A percentile compares a stretch with the other conserved stretches of the same genome.
Evolutionary conservation across 2,113 vertebrate species (phyloP).

Genomic region (Carassius carassius): DNA sequence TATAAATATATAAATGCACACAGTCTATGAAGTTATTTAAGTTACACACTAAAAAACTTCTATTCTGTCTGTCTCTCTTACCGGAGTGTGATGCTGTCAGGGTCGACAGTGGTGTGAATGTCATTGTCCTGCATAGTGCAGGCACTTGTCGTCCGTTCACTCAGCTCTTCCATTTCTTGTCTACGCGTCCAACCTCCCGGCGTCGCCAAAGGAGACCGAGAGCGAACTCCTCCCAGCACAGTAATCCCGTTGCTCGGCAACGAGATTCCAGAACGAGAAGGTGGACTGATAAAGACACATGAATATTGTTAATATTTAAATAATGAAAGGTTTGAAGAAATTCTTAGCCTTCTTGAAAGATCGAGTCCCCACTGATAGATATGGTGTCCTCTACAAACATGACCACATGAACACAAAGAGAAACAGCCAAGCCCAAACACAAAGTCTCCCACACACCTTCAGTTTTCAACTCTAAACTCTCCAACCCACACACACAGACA

Average conservation of each 20-base stretch:
- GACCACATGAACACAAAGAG: slow-evolving; percentile 16
- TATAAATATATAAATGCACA: not conserved
- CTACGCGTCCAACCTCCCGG: slow-evolving; percentile 57
- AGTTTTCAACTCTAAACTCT: not conserved
- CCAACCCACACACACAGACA: slow-evolving; percentile 28
- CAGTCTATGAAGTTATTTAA: not conserved
- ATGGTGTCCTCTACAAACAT: not conserved
- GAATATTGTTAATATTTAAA: slow-evolving; percentile 13
- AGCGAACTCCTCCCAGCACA: slow-evolving; percentile 52
- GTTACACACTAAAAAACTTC: not conserved
- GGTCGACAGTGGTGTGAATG: slow-evolving; percentile 41
- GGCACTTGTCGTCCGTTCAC: slow-evolving; percentile 61
- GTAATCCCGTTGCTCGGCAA: slow-evolving; percentile 73
- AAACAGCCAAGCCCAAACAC: slow-evolving; percentile 9
- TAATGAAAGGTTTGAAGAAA: slow-evolving; percentile 12
- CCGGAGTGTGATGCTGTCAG: slow-evolving; percentile 64
- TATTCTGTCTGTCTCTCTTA: slow-evolving; percentile 48
- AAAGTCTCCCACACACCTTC: slow-evolving; percentile 19
- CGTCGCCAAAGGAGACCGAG: slow-evolving; percentile 53
- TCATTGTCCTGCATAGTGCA: slow-evolving; percentile 66
- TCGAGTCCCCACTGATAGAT: not conserved
- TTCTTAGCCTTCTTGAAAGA: not conserved
- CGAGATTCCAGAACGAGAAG: slow-evolving; percentile 59
- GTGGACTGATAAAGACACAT: slow-evolving; percentile 37
- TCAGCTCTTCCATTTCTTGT: slow-evolving; percentile 66